These are phyloP conservation scores for Xylophagus ater DNA, from an alignment of 2,888 invertebrate genomes.

Conservation along the genomic window DNA sequence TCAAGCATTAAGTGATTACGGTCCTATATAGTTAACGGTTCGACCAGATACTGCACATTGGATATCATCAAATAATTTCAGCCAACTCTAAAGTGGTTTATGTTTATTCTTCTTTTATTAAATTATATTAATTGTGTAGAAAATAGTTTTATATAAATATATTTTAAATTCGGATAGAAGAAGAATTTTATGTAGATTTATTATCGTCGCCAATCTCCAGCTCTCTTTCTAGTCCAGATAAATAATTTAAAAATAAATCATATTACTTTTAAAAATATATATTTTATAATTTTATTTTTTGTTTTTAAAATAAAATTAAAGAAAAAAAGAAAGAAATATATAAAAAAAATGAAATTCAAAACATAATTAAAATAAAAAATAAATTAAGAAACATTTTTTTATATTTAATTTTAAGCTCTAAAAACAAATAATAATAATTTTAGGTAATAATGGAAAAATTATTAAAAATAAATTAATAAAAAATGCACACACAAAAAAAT, in stretches of 20 bases:
- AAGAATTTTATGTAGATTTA: neutral
- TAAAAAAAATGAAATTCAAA: neutral
- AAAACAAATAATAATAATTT: no score
- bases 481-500: neutral
- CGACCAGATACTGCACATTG: constrained; percentile 41
- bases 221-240: constrained; percentile 18
- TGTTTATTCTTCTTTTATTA: neutral
- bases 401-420: no score
- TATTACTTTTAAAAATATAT: neutral
- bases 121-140: no score
- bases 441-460: neutral
- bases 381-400: no score
- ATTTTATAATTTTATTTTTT: neutral
- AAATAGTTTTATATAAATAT: constrained; percentile 9
- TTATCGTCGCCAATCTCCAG: constrained; percentile 15
- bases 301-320: neutral
- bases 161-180: neutral
- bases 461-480: neutral
- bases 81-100: constrained; percentile 33
- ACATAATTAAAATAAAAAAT: neutral
- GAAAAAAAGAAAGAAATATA: neutral
- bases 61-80: constrained; percentile 41
- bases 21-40: constrained; percentile 43
- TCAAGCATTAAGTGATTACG: constrained; percentile 40
- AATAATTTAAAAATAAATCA: neutral